phyloP scores from a whole-genome alignment of 2,888 invertebrate genomes.

The Lasius fuliginosus region DNA sequence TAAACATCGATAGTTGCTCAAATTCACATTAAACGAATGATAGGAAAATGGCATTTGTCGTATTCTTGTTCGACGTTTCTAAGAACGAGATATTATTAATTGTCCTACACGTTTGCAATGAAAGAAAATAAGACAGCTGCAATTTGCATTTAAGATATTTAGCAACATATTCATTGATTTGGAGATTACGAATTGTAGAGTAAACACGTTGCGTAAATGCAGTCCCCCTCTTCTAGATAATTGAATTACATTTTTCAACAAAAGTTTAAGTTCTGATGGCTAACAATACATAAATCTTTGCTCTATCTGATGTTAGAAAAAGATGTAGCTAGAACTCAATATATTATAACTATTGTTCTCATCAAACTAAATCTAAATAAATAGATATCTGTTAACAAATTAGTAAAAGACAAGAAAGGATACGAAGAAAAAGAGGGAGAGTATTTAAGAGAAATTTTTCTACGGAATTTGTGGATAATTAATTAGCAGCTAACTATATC shows the following conservation, averaged over 20 bases:
- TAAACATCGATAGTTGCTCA: conserved; percentile 44
- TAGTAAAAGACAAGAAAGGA: background rate
- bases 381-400: background rate
- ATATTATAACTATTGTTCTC: conserved; percentile 20
- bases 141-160: conserved; percentile 35
- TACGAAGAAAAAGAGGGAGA: background rate
- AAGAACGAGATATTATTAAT: conserved; percentile 31
- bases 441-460: conserved; percentile 40
- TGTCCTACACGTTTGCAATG: conserved; percentile 20
- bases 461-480: conserved; percentile 49
- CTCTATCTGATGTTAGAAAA: conserved; percentile 1
- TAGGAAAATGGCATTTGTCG: conserved; percentile 11
- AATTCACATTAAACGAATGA: conserved; percentile 30
- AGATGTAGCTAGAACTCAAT: background rate
- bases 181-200: conserved; percentile 6
- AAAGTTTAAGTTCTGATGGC: background rate
- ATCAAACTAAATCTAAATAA: conserved; percentile 1
- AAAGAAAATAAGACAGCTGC: conserved; percentile 9
- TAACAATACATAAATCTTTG: conserved; percentile 17
- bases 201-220: conserved; percentile 74
- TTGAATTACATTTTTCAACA: background rate
- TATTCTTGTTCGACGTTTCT: conserved; percentile 10
- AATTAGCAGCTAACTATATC: conserved; percentile 64
- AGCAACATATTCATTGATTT: background rate
- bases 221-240: conserved; percentile 58